phyloP scores from a whole-genome alignment of 2,888 invertebrate species.

The Cloeon dipterum region DNA sequence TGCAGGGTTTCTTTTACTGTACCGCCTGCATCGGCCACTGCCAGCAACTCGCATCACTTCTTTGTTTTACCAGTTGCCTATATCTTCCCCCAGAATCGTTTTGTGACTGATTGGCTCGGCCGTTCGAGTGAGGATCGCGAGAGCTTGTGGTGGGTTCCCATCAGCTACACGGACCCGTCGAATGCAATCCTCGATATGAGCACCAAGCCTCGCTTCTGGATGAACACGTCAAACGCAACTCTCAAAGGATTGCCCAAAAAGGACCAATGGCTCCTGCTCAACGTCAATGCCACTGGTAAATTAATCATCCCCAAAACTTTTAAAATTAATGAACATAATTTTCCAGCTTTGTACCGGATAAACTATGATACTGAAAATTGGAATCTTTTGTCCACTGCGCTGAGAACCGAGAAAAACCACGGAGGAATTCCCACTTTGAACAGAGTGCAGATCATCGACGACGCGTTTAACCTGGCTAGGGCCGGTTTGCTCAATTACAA shows the following conservation, averaged over 20 bases:
- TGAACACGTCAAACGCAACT: slow-evolving; percentile 16
- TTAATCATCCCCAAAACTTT: no score
- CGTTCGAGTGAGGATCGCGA: background rate
- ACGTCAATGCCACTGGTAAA: slow-evolving; percentile 49
- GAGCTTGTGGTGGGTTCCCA: slow-evolving; percentile 23
- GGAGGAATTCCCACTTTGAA: slow-evolving; percentile 42
- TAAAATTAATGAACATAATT: background rate
- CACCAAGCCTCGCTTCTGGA: slow-evolving; percentile 23
- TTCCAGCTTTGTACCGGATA: slow-evolving; percentile 39
- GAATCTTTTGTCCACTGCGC: slow-evolving; percentile 29
- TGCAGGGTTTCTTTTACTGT: no score
- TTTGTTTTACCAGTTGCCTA: no score
- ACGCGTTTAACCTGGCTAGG: slow-evolving; percentile 56
- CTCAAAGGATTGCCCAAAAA: slow-evolving; percentile 15
- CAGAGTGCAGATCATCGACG: slow-evolving; percentile 73
- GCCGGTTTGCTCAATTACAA: slow-evolving; percentile 41
- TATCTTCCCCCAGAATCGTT: slow-evolving; percentile 1
- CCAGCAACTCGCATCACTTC: no score
- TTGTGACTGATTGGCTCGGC: background rate
- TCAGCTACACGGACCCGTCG: slow-evolving; percentile 19
- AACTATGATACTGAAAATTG: slow-evolving; percentile 49
- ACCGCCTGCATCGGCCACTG: no score
- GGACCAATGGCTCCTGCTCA: slow-evolving; percentile 46
- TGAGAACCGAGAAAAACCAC: slow-evolving; percentile 13
- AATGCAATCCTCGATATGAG: slow-evolving; percentile 14